Evolutionary conservation across 2,888 invertebrate genomes (phyloP), one percentile per base, ranked within the genome.

Genomic region (Exocentrus adspersus): DNA sequence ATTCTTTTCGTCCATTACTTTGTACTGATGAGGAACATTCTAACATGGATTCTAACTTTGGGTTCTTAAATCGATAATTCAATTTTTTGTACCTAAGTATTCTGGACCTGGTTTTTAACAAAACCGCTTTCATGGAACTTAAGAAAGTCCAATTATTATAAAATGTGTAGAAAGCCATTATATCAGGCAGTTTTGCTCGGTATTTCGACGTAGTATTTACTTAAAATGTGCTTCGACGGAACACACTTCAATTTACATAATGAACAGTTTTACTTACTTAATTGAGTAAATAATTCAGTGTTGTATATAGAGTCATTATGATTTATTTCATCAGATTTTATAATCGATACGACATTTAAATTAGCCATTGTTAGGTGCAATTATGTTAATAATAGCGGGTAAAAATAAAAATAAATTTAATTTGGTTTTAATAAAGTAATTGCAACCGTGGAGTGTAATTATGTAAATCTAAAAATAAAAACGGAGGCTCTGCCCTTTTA

Each of bases 281-380:
- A 46, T 37, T 37, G 37, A 5, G 37, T 37, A 37, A 37, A 37
- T 37, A 30, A 17, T 50, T 30, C 32, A 30, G 24, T 24, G 50
- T 16, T 30, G 10, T 17, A 17, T 50, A 32, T 14, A 30, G 30
- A 37, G 10, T 51, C 51, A 51, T 51, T 51, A 43, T 20, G 20
- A 19, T 19, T 32, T 37, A 17, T 30, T 19, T 19, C 19, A 32
- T 17, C 20, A 20, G 51, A 32, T 51, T 51, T 17, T 17, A 12
- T 43, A 43, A 43, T 54, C 28, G 28, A 28, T 54, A 54, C 54
- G 43, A 43, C 43, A 54, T 54, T 28, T 37, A 41, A 42, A 16
- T 54, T 54, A 42, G 14, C 53, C 24, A 42, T 54, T 42, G 53
- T 42, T 42, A 12, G 16, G 3, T 14, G 41, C 42, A 21, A 42